phyloP scores from a whole-genome alignment of 2,888 invertebrate species.

The Calephelis perditalis region DNA sequence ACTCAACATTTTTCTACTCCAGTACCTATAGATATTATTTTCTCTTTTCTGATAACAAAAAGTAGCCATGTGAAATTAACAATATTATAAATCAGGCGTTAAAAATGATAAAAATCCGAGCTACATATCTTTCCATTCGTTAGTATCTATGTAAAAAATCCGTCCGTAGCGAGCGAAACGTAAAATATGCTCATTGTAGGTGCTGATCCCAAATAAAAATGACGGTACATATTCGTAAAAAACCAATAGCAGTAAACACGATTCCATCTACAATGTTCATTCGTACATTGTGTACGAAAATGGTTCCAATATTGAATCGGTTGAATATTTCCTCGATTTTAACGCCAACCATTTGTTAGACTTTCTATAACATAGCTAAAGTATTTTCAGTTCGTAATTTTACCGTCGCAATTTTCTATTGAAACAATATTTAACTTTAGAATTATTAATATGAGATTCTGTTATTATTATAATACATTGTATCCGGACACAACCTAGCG shows the following conservation, averaged over 20 bases:
- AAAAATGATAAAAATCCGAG: too few relatives aligned
- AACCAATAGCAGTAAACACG: conserved; percentile 17
- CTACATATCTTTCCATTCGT: too few relatives aligned
- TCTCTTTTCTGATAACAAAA: too few relatives aligned
- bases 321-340: conserved; percentile 26
- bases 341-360: conserved; percentile 25
- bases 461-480: too few relatives aligned
- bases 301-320: conserved; percentile 26
- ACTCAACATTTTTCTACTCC: too few relatives aligned
- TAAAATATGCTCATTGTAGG: conserved; percentile 2
- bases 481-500: too few relatives aligned
- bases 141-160: too few relatives aligned
- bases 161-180: background rate
- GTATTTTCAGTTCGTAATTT: conserved; percentile 24
- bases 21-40: too few relatives aligned
- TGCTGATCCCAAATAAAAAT: conserved; percentile 14
- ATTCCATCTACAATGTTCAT: conserved; percentile 21
- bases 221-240: conserved; percentile 15
- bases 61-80: too few relatives aligned
- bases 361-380: conserved; percentile 24
- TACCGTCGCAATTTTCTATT: conserved; percentile 18
- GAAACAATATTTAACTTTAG: background rate
- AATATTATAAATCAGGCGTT: too few relatives aligned
- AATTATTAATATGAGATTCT: background rate
- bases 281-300: conserved; percentile 20